Evolutionary conservation across 2,797 vertebrate genomes (phyloP).

Genomic region (Eulemur mongoz): DNA sequence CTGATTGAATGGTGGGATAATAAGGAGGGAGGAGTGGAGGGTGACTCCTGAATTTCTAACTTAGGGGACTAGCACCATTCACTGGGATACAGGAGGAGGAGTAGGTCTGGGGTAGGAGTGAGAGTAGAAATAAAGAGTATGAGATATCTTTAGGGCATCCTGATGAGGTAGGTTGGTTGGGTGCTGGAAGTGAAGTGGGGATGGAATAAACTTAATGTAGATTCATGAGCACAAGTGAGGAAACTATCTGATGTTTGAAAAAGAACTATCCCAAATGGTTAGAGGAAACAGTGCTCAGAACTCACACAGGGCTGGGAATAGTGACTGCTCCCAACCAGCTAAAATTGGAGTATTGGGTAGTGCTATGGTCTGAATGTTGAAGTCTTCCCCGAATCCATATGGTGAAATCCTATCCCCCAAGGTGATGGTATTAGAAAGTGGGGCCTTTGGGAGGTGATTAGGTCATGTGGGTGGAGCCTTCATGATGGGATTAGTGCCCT

Average conservation of each 20-base stretch:
- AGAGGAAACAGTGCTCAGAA: neutral
- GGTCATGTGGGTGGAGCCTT: neutral
- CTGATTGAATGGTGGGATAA: neutral
- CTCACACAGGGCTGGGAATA: neutral
- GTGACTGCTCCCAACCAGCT: neutral
- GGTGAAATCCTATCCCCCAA: neutral
- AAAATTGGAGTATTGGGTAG: neutral
- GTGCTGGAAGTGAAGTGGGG: neutral
- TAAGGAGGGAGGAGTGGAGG: neutral
- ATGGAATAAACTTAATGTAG: neutral
- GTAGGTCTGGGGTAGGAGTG: neutral
- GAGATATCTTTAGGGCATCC: neutral
- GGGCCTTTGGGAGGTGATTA: neutral
- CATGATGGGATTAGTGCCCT: neutral
- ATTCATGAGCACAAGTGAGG: neutral
- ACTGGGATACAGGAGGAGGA: neutral
- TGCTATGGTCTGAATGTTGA: neutral
- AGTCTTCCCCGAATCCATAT: neutral
- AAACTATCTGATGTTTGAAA: neutral
- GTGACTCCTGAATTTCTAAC: neutral
- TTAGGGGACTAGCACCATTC: neutral
- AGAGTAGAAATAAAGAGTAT: neutral
- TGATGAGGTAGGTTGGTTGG: neutral
- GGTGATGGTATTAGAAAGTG: neutral
- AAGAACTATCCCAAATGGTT: neutral